These are phyloP conservation scores for Zaprionus lachaisei DNA, from an alignment of 1,140 invertebrate genomes.

Conservation along the genomic window DNA sequence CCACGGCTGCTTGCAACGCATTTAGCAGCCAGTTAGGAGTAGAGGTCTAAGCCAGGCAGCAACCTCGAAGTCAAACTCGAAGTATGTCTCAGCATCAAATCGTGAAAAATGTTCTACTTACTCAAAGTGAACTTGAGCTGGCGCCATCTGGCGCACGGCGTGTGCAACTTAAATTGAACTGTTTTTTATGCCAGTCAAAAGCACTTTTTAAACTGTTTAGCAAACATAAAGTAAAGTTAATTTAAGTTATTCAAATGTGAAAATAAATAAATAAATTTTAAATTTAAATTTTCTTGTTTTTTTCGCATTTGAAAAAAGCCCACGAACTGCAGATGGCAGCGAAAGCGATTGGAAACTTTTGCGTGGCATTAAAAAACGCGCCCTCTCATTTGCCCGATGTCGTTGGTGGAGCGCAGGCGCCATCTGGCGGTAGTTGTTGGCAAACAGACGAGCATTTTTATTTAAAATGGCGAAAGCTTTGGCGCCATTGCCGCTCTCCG, in stretches of 20 bases:
- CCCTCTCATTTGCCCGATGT: background rate
- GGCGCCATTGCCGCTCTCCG: constrained; percentile 63
- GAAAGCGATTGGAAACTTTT: constrained; percentile 10
- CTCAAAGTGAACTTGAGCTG: constrained; percentile 1
- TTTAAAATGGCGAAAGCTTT: constrained; percentile 81
- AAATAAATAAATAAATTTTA: background rate
- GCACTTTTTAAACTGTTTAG: background rate
- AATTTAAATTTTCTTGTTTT: background rate
- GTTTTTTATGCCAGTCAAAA: background rate
- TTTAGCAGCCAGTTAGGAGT: background rate
- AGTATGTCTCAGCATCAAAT: background rate
- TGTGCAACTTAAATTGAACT: background rate
- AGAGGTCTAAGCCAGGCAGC: background rate
- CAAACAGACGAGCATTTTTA: constrained; percentile 63
- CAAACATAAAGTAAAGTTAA: background rate
- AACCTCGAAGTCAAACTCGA: background rate
- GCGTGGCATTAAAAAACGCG: constrained; percentile 23
- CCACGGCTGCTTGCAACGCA: background rate
- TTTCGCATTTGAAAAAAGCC: background rate
- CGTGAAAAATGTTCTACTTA: background rate
- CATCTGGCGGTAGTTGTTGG: constrained; percentile 49
- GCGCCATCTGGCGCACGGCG: constrained; percentile 44
- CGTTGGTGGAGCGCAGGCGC: constrained; percentile 29
- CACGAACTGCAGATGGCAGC: background rate
- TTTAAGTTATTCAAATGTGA: background rate